Evolutionary conservation across 2,113 vertebrate species (phyloP).

Genomic region (Delphinapterus leucas): DNA sequence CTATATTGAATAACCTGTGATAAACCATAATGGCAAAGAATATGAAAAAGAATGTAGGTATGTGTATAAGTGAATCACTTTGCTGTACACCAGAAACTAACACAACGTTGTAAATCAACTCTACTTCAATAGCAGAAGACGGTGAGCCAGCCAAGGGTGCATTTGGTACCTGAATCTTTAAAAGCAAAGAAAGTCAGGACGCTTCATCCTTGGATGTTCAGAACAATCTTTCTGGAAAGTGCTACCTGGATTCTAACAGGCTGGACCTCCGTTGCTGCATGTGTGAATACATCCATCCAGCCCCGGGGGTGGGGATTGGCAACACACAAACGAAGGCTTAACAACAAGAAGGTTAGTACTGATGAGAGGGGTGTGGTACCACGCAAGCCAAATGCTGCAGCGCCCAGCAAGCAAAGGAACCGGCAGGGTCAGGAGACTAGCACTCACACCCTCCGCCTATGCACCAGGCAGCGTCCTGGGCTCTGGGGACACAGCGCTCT

Average conservation of each 20-base stretch:
- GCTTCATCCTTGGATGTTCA: not conserved
- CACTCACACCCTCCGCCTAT: not conserved
- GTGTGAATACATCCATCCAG: not conserved
- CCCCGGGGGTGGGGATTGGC: no score
- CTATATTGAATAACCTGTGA: not conserved
- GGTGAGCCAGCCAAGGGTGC: not conserved
- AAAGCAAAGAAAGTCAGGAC: not conserved
- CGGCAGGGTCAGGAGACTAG: accelerated
- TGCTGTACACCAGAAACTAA: not conserved
- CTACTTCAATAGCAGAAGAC: not conserved
- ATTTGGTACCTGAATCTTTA: not conserved
- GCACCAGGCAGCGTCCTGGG: not conserved
- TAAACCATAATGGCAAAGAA: not conserved
- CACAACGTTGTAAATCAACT: not conserved
- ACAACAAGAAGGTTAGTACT: not conserved
- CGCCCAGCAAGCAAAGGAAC: not conserved
- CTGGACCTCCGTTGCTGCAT: not conserved
- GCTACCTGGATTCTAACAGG: not conserved
- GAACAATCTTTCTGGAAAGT: not conserved
- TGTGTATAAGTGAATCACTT: not conserved
- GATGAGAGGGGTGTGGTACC: not conserved
- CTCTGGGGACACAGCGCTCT: not conserved
- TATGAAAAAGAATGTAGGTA: accelerated
- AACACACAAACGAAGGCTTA: not conserved
- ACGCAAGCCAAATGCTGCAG: not conserved